Evolutionary conservation across 1,140 invertebrate genomes (phyloP).

Genomic region (Pseudomyrmex dendroicus): DNA sequence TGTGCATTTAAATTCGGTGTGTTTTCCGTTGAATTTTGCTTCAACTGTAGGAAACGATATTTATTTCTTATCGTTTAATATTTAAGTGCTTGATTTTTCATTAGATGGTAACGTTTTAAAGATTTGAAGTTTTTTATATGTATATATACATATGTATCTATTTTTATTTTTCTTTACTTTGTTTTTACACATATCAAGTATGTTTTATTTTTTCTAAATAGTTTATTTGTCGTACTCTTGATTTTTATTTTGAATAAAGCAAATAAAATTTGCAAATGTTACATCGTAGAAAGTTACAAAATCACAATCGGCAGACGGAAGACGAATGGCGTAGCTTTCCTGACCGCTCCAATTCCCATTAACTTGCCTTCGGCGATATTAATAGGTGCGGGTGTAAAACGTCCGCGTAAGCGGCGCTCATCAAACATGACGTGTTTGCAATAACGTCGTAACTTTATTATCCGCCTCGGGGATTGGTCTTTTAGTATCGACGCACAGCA

Average conservation of each 20-base stretch:
- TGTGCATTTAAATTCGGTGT: conserved; percentile 34
- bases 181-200: not conserved
- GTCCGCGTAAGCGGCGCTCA: conserved; percentile 48
- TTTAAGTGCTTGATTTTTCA: too few relatives aligned
- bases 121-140: too few relatives aligned
- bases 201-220: not conserved
- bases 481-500: conserved; percentile 61
- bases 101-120: too few relatives aligned
- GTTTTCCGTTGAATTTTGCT: conserved; percentile 9
- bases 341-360: conserved; percentile 65
- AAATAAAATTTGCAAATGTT: conserved; percentile 12
- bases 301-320: conserved; percentile 35
- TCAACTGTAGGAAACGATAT: not conserved
- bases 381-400: conserved; percentile 60
- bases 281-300: conserved; percentile 28
- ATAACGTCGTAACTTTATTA: conserved; percentile 73
- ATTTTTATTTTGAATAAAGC: not conserved
- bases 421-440: conserved; percentile 69
- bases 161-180: not conserved
- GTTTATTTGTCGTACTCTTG: not conserved
- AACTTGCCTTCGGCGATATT: conserved; percentile 58
- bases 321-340: conserved; percentile 44
- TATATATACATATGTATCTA: not conserved
- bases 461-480: conserved; percentile 49
- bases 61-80: not conserved